phyloP scores from a whole-genome alignment of 2,797 vertebrate species.

The Mormyrus hasselquistii region DNA sequence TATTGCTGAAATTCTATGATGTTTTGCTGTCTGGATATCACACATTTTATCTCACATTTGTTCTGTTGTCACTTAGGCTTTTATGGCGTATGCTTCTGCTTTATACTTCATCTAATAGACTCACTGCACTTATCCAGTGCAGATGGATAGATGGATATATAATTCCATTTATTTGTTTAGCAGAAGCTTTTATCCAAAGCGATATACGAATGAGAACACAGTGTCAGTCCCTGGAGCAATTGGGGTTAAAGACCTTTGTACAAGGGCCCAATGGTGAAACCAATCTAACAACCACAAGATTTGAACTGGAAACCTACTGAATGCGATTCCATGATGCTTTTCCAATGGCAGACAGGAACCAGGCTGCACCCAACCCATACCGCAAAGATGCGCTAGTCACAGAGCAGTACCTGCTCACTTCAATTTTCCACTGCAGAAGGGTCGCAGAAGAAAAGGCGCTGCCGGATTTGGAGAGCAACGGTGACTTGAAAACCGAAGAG shows the following conservation, averaged over 20 bases:
- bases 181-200: background rate
- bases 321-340: background rate
- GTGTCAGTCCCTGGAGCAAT: background rate
- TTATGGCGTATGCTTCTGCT: background rate
- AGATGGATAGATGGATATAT: background rate
- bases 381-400: background rate
- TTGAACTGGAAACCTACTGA: background rate
- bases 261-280: background rate
- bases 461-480: background rate
- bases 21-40: background rate
- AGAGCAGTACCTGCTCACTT: background rate
- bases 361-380: background rate
- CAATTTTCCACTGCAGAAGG: background rate
- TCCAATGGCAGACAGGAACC: background rate
- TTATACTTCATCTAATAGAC: background rate
- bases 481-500: background rate
- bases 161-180: slow-evolving; percentile 1
- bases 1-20: background rate
- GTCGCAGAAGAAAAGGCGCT: background rate
- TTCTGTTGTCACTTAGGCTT: background rate
- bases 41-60: background rate
- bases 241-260: background rate
- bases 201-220: background rate
- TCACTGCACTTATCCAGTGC: background rate
- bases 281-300: background rate